Evolutionary conservation across 2,888 invertebrate genomes (phyloP), one percentile per base, ranked within the genome.

Genomic region (Cosmia trapezina): DNA sequence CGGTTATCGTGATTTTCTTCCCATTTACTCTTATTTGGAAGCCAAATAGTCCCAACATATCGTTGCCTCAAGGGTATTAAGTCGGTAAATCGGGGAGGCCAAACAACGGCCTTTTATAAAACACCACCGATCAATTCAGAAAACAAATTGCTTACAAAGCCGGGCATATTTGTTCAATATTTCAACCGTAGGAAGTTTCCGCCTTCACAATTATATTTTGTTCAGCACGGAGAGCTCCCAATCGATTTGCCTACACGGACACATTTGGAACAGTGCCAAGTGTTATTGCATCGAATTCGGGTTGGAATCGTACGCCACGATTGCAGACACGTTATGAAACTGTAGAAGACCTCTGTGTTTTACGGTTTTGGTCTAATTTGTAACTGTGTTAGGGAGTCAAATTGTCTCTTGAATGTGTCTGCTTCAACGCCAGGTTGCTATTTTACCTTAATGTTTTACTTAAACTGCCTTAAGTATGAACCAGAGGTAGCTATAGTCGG

Each of bases 161-260:
- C 64, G 60, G 49, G 43, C 68, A 73, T 86, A 84, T 83, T 83
- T 82, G 81, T 76, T 85, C 80, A 80, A 86, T 87, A 85, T 84
- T 83, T 83, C 82, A 83, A 33, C 67, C 19, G 76, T 70, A 76
- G 74, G 54, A 81, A 84, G 77, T 82, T 83, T 80, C 82, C 80
- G 83, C 81, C 79, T 81, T 78, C 75, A 81, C 84, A 83, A 86
- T 86, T 86, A 86, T 84, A 84, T 85, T 86, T 81, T 84, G 77
- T 69, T 79, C 76, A 79, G 78, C 70, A 77, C 78, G 72, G 81
- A 87, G 83, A 81, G 84, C 81, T 84, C 86, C 87, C 91, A 88
- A 95, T 95, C 94, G 94, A 94, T 94, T 94, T 91, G 91, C 91
- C 91, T 91, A 90, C 89, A 92, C 87, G 89, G 91, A 91, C 92